These are phyloP conservation scores for Epistrophe grossulariae DNA, from an alignment of 2,888 invertebrate species.

Conservation along the genomic window DNA sequence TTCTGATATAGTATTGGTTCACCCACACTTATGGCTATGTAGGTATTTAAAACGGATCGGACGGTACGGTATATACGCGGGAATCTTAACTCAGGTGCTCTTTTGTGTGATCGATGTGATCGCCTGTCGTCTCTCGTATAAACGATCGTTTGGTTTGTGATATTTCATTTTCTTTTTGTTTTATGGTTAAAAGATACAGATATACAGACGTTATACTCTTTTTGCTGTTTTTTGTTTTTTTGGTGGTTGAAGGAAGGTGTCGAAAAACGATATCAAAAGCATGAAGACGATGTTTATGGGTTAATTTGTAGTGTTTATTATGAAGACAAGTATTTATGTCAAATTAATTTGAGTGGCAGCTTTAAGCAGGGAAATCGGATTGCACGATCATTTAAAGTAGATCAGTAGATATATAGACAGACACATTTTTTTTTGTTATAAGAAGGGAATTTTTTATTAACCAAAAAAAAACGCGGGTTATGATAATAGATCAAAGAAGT, in stretches of 20 bases:
- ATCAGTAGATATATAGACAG: constrained; percentile 9
- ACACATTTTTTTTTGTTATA: constrained; percentile 6
- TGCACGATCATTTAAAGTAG: constrained; percentile 55
- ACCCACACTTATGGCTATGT: constrained; percentile 59
- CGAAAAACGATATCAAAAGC: constrained; percentile 62
- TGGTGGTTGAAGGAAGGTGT: constrained; percentile 52
- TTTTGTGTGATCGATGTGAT: constrained; percentile 63
- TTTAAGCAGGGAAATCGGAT: constrained; percentile 42
- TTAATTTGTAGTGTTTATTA: constrained; percentile 63
- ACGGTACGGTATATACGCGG: not conserved
- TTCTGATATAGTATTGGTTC: constrained; percentile 31
- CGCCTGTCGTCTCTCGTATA: constrained; percentile 30
- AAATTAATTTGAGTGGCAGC: constrained; percentile 64
- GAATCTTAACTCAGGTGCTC: constrained; percentile 58
- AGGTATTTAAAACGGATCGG: constrained; percentile 18
- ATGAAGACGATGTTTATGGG: constrained; percentile 56
- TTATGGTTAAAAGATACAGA: constrained; percentile 13
- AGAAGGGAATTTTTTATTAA: not conserved
- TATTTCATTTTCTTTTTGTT: constrained; percentile 32
- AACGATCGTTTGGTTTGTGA: constrained; percentile 50
- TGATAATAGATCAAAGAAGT: constrained; percentile 10
- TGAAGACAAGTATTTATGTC: constrained; percentile 62
- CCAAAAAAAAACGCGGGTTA: not conserved
- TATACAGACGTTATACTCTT: constrained; percentile 10
- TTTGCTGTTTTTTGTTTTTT: constrained; percentile 5